phyloP scores from a whole-genome alignment of 1,140 invertebrate genomes.

The Drosophila paulistorum region DNA sequence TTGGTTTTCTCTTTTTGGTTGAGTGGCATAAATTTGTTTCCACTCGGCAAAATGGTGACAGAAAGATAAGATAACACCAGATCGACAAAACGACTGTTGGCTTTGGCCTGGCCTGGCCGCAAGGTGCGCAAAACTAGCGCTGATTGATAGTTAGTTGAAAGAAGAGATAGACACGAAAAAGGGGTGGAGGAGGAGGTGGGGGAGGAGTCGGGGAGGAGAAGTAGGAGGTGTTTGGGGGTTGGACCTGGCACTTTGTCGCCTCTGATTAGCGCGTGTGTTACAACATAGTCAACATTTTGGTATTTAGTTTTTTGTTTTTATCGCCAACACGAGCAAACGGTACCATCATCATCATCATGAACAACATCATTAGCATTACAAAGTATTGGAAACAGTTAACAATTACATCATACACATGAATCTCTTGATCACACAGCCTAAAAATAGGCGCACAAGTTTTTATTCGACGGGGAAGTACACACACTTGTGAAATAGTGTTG shows the following conservation, averaged over 20 bases:
- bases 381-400: neutral
- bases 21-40: slow-evolving; percentile 72
- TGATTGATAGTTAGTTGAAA: slow-evolving; percentile 61
- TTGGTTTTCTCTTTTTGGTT: slow-evolving; percentile 10
- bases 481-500: too few relatives aligned
- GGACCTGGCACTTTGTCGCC: slow-evolving; percentile 37
- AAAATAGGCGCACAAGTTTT: too few relatives aligned
- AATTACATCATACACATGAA: neutral
- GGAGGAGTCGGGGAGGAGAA: neutral
- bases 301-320: slow-evolving; percentile 57
- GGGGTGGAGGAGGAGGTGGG: neutral
- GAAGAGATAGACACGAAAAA: neutral
- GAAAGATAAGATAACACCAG: slow-evolving; percentile 67
- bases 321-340: slow-evolving; percentile 62
- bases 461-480: too few relatives aligned
- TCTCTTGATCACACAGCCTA: too few relatives aligned
- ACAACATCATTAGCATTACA: neutral
- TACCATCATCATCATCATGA: neutral
- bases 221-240: slow-evolving; percentile 23
- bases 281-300: slow-evolving; percentile 33
- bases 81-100: slow-evolving; percentile 18
- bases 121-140: slow-evolving; percentile 67
- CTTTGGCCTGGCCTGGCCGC: slow-evolving; percentile 19
- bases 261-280: slow-evolving; percentile 72
- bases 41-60: slow-evolving; percentile 60